Base-by-base conservation (phyloP, 2,797 vertebrate species). In the Antrozous pallidus region DNA sequence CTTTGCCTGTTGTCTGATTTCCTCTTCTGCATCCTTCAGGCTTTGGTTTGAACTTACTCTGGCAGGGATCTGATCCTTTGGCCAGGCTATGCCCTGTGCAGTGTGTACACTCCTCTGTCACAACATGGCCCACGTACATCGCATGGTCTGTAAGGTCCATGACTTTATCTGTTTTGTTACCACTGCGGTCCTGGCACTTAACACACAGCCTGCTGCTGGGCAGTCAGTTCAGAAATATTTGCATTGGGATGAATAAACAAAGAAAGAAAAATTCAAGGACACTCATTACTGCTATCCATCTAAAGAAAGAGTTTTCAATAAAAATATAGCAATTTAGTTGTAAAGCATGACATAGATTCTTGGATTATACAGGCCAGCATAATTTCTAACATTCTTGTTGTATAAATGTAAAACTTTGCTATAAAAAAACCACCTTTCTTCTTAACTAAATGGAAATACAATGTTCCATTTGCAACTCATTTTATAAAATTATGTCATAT, bases 311-410 rank as follows among this genome's bases (percentile, higher is more conserved):
- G 3, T 83, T 91, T 79, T 36, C 20, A 81, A 38, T 88, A 80
- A 94, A 67, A 82, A 70, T n/a, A 65, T 1, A 74, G 36, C 11
- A 82, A 71, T 80, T 79, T 88, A 28, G 6, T 63, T 54, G 36
- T 45, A 31, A 83, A 94, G 33, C 16, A 89, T 71, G 49, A 65
- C 26, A 92, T 0, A 65, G 36, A 70, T 18, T 42, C 40, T 77
- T 88, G 54, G 83, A 47, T 90, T 77, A 77, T 45, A 73, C 17
- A 45, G 24, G 5, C 20, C 42, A 49, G 17, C 12, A 56, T 63
- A 71, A 86, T 88, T 92, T 92, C 14, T 78, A 93, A 61, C 16
- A 85, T 86, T 83, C 36, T 63, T 17, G 92, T 80, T 83, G 20
- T 47, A 88, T 74, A 67, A 75, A 85, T 85, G 13, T 88, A 78